These are phyloP conservation scores for Vesta saturnalis DNA, from an alignment of 2,888 invertebrate genomes.

Conservation along the genomic window DNA sequence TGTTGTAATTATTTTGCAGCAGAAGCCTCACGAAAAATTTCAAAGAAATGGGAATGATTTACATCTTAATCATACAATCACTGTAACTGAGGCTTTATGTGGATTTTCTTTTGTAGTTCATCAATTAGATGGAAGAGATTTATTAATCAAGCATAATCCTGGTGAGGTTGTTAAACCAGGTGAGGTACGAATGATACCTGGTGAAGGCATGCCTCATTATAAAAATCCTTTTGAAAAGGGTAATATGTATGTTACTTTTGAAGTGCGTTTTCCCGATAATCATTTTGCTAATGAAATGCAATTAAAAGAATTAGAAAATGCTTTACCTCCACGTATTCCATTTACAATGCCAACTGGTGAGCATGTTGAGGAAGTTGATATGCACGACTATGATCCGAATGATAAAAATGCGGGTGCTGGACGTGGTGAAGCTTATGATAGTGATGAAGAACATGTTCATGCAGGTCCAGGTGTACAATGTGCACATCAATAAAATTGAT, in stretches of 20 bases:
- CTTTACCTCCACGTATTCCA: slow-evolving; percentile 78
- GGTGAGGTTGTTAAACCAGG: slow-evolving; percentile 91
- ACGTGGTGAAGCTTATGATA: slow-evolving; percentile 77
- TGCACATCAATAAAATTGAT: slow-evolving; percentile 76
- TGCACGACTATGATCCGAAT: slow-evolving; percentile 78
- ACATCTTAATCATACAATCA: slow-evolving; percentile 77
- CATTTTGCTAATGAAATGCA: slow-evolving; percentile 78
- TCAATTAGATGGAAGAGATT: slow-evolving; percentile 88
- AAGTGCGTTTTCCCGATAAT: slow-evolving; percentile 84
- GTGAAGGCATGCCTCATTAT: slow-evolving; percentile 91
- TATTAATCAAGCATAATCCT: slow-evolving; percentile 79
- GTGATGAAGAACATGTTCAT: slow-evolving; percentile 71
- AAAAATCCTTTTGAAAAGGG: slow-evolving; percentile 89
- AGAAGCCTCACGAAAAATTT: slow-evolving; percentile 82
- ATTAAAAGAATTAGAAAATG: slow-evolving; percentile 74
- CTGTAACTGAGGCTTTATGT: slow-evolving; percentile 89
- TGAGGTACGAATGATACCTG: slow-evolving; percentile 79
- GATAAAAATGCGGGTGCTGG: slow-evolving; percentile 63
- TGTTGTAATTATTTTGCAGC: slow-evolving; percentile 86
- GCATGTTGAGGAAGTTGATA: slow-evolving; percentile 86
- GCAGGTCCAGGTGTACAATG: slow-evolving; percentile 79
- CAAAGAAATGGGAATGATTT: slow-evolving; percentile 80
- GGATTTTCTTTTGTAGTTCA: slow-evolving; percentile 87
- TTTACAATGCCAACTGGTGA: slow-evolving; percentile 80
- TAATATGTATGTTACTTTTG: slow-evolving; percentile 87